A percentile compares a stretch with the other conserved stretches of the same genome.
Conservation (phyloP, 2,113 vertebrate species). For the Pluvialis apricaria region DNA sequence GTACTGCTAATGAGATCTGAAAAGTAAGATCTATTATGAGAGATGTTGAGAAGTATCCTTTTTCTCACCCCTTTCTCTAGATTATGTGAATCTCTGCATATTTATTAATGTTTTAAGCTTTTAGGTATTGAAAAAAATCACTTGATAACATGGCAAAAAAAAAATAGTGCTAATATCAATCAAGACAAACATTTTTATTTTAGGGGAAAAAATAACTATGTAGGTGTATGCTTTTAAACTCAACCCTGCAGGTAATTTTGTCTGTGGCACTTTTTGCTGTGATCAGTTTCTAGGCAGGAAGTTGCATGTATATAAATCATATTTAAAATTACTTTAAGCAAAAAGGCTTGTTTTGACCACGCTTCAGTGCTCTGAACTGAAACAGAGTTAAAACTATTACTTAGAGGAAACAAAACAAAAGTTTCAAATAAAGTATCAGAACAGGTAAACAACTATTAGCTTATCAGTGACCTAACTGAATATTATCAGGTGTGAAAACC, state of each 20-base stretch:
- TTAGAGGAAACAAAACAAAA: neutral
- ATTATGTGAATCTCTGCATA: neutral
- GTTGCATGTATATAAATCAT: accelerated
- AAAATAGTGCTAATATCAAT: neutral
- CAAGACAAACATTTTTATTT: neutral
- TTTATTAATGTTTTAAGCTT: neutral
- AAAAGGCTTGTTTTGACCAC: neutral
- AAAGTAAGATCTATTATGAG: neutral
- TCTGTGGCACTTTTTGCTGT: neutral
- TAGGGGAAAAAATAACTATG: neutral
- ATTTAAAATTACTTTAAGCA: neutral
- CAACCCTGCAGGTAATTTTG: neutral
- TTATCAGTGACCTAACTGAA: neutral
- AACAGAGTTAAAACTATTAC: neutral
- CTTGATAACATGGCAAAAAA: neutral
- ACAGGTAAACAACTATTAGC: neutral
- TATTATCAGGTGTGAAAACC: neutral
- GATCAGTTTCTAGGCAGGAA: neutral
- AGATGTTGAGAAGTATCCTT: neutral
- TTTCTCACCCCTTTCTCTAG: neutral
- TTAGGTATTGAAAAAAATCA: neutral
- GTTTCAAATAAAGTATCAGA: neutral
- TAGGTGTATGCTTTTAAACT: neutral
- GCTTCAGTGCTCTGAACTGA: neutral
- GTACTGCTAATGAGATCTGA: no score